These are phyloP conservation scores for Antechinus stuartii DNA, from an alignment of 2,113 vertebrate species.

Conservation along the genomic window DNA sequence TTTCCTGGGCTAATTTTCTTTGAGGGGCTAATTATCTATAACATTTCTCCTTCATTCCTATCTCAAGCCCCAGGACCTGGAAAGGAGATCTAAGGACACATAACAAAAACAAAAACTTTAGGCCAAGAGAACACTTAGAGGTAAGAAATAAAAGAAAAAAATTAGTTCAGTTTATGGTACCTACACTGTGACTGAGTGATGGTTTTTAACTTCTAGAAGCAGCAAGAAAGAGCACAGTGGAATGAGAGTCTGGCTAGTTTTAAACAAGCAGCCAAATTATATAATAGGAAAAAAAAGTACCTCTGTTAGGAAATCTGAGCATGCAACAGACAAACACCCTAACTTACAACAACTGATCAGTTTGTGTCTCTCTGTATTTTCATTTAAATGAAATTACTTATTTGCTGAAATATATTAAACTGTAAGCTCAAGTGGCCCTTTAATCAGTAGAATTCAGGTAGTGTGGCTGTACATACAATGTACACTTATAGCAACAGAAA, in stretches of 20 bases:
- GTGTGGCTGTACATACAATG: not conserved
- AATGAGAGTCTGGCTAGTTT: not conserved
- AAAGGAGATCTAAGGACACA: not conserved
- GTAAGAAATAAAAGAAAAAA: not conserved
- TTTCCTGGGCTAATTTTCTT: not conserved
- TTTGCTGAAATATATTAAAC: not conserved
- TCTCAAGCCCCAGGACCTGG: not conserved
- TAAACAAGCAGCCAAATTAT: not conserved
- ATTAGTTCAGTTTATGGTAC: not conserved
- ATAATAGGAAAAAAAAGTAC: not conserved
- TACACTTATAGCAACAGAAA: not conserved
- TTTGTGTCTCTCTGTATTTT: not conserved
- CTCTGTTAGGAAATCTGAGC: not conserved
- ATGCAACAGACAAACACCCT: not conserved
- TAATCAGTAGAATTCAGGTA: not conserved
- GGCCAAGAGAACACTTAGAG: not conserved
- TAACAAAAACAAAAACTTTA: not conserved
- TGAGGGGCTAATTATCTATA: not conserved
- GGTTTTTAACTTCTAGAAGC: not conserved
- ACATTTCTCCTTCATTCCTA: not conserved
- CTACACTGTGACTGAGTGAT: not conserved
- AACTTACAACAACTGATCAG: not conserved
- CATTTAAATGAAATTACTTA: not conserved
- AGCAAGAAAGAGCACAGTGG: not conserved
- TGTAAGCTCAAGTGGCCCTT: not conserved